These are phyloP conservation scores for Monochamus alternatus DNA, from an alignment of 2,888 invertebrate genomes.

Conservation along the genomic window DNA sequence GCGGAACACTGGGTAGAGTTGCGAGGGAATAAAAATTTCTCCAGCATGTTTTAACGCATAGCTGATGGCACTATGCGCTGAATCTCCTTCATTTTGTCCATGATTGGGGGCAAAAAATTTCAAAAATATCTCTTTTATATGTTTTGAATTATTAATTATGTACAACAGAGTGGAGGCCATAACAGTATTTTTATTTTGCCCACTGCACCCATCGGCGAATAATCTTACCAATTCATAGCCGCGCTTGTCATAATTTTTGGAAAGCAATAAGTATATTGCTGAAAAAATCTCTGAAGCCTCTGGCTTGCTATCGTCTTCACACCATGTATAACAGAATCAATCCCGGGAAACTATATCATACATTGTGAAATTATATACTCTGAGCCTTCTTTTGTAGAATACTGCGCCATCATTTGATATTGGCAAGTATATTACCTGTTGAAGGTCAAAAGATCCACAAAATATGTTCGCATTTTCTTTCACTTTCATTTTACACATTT, in stretches of 20 bases:
- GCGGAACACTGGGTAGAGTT: conserved; percentile 31
- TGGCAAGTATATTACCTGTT: conserved; percentile 1
- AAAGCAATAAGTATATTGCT: conserved; percentile 9
- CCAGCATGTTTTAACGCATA: conserved; percentile 33
- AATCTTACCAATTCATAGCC: neutral
- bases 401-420: conserved; percentile 29
- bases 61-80: conserved; percentile 36
- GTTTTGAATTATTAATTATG: neutral
- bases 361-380: conserved; percentile 35
- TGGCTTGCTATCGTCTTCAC: conserved; percentile 27
- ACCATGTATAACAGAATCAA: conserved; percentile 36
- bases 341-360: conserved; percentile 30
- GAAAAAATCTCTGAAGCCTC: conserved; percentile 33
- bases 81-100: conserved; percentile 40
- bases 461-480: neutral
- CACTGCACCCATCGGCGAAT: neutral
- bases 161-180: neutral
- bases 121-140: conserved; percentile 9
- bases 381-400: conserved; percentile 28
- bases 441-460: conserved; percentile 5
- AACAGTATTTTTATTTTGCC: conserved; percentile 4
- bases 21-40: conserved; percentile 34
- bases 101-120: conserved; percentile 27
- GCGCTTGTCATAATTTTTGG: conserved; percentile 19
- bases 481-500: neutral